Evolutionary conservation across 2,113 vertebrate genomes (phyloP).

Genomic region (Calypte anna): DNA sequence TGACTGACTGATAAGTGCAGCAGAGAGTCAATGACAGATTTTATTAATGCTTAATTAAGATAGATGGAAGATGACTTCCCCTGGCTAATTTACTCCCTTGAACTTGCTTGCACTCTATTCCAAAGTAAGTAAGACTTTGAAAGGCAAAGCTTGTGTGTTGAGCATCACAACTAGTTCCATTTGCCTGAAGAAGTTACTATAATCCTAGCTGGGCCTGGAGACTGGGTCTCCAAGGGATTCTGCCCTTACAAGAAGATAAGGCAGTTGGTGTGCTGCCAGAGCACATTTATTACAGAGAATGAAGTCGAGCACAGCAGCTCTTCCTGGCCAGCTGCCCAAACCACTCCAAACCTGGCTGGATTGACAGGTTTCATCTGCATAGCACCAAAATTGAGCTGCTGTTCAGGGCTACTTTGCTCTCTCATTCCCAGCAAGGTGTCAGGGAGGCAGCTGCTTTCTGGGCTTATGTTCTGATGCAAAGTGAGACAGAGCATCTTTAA

Average conservation of each 20-base stretch:
- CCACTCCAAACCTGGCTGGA: neutral
- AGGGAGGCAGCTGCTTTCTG: neutral
- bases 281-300: neutral
- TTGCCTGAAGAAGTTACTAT: neutral
- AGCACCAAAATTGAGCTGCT: neutral
- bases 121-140: accelerated
- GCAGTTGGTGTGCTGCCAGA: neutral
- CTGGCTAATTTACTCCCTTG: neutral
- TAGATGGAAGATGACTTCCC: neutral
- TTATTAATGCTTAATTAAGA: constrained; percentile 45
- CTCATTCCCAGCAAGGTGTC: neutral
- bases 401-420: neutral
- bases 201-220: neutral
- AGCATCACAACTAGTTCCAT: neutral
- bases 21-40: neutral
- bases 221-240: neutral
- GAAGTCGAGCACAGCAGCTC: constrained; percentile 15
- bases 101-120: neutral
- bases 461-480: neutral
- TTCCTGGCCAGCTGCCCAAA: neutral
- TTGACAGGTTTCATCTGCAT: neutral
- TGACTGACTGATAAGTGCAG: constrained; percentile 2
- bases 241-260: neutral
- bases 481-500: neutral
- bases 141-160: neutral